Conservation (phyloP, 1,140 invertebrate species). For the Diorhabda sublineata region DNA sequence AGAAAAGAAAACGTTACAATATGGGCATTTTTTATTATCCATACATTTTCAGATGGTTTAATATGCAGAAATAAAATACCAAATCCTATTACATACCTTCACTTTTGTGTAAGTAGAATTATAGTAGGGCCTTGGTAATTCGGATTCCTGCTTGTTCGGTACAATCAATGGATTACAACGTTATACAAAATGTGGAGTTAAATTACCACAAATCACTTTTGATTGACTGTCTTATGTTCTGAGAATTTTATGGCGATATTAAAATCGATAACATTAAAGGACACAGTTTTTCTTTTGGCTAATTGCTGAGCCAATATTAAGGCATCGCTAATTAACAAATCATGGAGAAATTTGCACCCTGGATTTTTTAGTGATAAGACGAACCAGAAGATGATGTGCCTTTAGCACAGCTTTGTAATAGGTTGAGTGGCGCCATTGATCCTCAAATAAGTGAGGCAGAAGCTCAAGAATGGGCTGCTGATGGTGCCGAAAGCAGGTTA, state of each 20-base stretch:
- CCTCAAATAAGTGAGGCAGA: slow-evolving; percentile 14
- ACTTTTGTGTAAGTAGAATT: background rate
- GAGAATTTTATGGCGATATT: slow-evolving; percentile 23
- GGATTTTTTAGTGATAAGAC: too few species aligned
- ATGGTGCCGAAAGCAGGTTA: slow-evolving; percentile 7
- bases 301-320: slow-evolving; percentile 7
- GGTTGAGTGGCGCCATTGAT: slow-evolving; percentile 15
- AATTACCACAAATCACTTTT: slow-evolving; percentile 26
- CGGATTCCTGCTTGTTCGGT: slow-evolving; percentile 15
- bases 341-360: too few species aligned
- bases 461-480: slow-evolving; percentile 14
- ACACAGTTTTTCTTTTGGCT: slow-evolving; percentile 18
- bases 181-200: slow-evolving; percentile 29
- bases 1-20: too few species aligned
- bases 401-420: background rate
- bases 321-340: too few species aligned
- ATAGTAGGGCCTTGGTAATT: background rate
- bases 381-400: too few species aligned
- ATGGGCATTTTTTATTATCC: too few species aligned
- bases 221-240: slow-evolving; percentile 15
- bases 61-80: too few species aligned
- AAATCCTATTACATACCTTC: too few species aligned
- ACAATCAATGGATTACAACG: slow-evolving; percentile 42
- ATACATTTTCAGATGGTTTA: too few species aligned
- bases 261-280: slow-evolving; percentile 15